These are phyloP conservation scores for Epiblema foenella DNA, from an alignment of 2,888 invertebrate species.

Conservation along the genomic window DNA sequence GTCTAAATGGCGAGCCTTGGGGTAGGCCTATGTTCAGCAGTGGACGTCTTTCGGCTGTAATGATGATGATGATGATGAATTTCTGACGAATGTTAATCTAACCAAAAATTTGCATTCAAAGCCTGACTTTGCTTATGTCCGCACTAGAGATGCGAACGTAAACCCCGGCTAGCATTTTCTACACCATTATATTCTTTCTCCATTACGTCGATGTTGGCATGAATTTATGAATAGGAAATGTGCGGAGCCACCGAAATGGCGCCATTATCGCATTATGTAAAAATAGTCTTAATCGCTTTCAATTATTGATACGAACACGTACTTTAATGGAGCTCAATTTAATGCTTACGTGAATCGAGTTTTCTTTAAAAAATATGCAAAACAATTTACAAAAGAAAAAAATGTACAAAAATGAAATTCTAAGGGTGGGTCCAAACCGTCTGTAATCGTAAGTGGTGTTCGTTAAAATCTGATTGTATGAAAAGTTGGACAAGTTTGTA, in stretches of 20 bases:
- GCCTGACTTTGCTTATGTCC: background rate
- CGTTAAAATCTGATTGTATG: too few relatives aligned
- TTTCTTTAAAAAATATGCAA: background rate
- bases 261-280: slow-evolving; percentile 46
- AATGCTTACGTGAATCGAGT: background rate
- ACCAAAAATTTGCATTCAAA: background rate
- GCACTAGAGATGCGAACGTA: background rate
- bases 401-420: too few relatives aligned
- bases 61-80: too few relatives aligned
- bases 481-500: too few relatives aligned
- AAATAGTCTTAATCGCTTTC: slow-evolving; percentile 44
- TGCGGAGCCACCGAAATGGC: slow-evolving; percentile 50
- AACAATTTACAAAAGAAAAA: too few relatives aligned
- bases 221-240: slow-evolving; percentile 68
- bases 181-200: slow-evolving; percentile 22
- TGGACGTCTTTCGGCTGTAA: too few relatives aligned
- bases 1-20: too few relatives aligned
- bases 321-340: slow-evolving; percentile 6
- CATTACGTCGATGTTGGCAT: slow-evolving; percentile 48
- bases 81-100: background rate
- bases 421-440: too few relatives aligned
- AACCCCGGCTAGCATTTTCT: slow-evolving; percentile 10
- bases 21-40: too few relatives aligned
- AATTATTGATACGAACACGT: slow-evolving; percentile 27
- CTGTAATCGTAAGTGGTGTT: too few relatives aligned